Evolutionary conservation across 2,113 vertebrate genomes (phyloP).

Genomic region (Daboia siamensis): DNA sequence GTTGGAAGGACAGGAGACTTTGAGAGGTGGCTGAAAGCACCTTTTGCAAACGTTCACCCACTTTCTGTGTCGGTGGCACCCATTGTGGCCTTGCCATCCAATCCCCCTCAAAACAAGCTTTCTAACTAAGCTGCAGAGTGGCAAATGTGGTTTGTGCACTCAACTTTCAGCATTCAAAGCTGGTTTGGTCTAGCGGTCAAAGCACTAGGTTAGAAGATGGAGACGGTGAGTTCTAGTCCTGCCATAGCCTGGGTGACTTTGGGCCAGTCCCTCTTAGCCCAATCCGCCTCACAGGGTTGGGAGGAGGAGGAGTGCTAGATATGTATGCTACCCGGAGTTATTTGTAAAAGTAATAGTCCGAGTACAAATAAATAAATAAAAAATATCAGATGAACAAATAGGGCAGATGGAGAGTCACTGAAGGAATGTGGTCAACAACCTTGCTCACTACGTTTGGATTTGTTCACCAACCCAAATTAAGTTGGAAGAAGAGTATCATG

Average conservation of each 20-base stretch:
- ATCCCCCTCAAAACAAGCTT: neutral
- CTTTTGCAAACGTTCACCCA: neutral
- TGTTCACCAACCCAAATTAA: neutral
- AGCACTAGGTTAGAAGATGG: too few relatives aligned
- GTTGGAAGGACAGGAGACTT: neutral
- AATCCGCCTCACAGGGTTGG: too few relatives aligned
- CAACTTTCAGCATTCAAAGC: neutral
- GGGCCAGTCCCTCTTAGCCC: too few relatives aligned
- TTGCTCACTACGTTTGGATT: neutral
- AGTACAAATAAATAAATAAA: too few relatives aligned
- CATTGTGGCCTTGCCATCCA: neutral
- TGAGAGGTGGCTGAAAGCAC: neutral
- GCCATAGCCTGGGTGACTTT: too few relatives aligned
- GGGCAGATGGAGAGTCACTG: conserved; percentile 16
- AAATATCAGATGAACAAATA: neutral
- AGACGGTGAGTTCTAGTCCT: too few relatives aligned
- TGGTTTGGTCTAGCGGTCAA: too few relatives aligned
- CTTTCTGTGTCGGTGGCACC: neutral
- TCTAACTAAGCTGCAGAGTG: neutral
- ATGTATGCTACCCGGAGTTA: too few relatives aligned
- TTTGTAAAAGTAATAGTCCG: too few relatives aligned
- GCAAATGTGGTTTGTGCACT: neutral
- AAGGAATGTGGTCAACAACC: neutral
- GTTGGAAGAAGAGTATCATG: too few relatives aligned
- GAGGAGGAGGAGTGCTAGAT: too few relatives aligned